Percentiles rank a stretch among this genome's conserved stretches.
These are phyloP conservation scores for Lampris incognitus DNA, from an alignment of 2,113 vertebrate genomes.

Conservation along the genomic window DNA sequence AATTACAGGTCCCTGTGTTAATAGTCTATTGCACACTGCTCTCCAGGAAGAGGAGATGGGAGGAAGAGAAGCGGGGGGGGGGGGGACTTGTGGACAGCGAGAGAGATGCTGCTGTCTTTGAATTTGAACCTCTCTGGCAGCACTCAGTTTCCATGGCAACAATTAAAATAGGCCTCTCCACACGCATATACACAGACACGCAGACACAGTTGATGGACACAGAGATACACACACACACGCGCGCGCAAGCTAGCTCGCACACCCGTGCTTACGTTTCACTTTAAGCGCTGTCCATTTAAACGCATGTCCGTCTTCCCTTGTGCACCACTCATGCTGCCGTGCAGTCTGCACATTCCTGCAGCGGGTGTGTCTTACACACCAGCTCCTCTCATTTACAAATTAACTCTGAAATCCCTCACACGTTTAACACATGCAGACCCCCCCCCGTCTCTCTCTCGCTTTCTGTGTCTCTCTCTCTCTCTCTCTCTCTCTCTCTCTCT, in stretches of 20 bases:
- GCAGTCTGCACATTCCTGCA: conserved; percentile 11
- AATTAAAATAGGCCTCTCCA: conserved; percentile 83
- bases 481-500: neutral
- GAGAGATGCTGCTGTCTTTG: conserved; percentile 69
- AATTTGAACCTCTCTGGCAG: conserved; percentile 82
- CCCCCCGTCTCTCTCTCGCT: neutral
- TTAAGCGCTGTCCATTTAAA: conserved; percentile 58
- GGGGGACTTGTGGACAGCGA: conserved; percentile 15
- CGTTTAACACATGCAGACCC: conserved; percentile 17
- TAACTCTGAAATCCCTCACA: conserved; percentile 37
- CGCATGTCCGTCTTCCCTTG: conserved; percentile 14
- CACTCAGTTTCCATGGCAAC: conserved; percentile 88
- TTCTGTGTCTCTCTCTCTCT: neutral
- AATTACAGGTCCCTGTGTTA: conserved; percentile 83
- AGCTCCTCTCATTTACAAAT: conserved; percentile 32
- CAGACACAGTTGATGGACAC: conserved; percentile 75
- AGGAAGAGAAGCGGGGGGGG: conserved; percentile 47
- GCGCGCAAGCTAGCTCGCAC: conserved; percentile 11
- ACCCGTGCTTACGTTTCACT: conserved; percentile 27
- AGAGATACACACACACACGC: conserved; percentile 55
- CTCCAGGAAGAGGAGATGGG: conserved; percentile 66
- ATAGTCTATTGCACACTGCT: conserved; percentile 80
- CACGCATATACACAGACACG: conserved; percentile 47
- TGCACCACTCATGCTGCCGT: conserved; percentile 18
- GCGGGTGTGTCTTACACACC: conserved; percentile 30